Base-by-base conservation (phyloP, 1,140 invertebrate genomes). In the Solenopsis fugax region DNA sequence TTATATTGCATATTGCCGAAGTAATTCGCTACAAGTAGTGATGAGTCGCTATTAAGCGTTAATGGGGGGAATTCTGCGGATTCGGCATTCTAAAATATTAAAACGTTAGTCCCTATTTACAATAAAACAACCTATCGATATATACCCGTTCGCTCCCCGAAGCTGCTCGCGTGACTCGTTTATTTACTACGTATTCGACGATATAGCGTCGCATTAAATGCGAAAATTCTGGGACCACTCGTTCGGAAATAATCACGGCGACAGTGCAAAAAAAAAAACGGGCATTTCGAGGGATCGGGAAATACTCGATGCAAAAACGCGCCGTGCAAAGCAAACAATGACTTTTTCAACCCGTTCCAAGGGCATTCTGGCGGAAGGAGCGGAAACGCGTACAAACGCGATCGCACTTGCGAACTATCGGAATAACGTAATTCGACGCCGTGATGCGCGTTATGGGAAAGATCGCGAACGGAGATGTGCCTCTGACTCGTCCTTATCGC, bases 401-500 rank as follows among this genome's bases (percentile, higher is more conserved):
- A 6, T 60, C 24, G 67, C 24, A 37, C 72, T 60, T 73, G 56
- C 12, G 6, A 6, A 58, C 58, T 72, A 45, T 71, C 67, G 67
- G 64, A 13, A n/a, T 62, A 45, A 45, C n/a, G 45, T 16, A 48
- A 52, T 41, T 34, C 37, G 10, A 82, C 21, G 21, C 29, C 65
- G 45, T 65, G 34, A 69, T 24, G n/a, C n/a, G 34, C 48, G 5
- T 48, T 21, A 29, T 29, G 12, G 1, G 18, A 13, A 13, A 48
- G 64, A 64, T 18, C 48, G 56, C 52, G 48, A 65, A 18, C 41
- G 41, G 4, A 6, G 29, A 81, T 56, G 5, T 4, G 21, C 52
- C 50, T 89, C 90, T 87, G 77, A 89, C 85, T 85, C 82, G 89
- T 87, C 76, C 76, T 89, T 64, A 48, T 69, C 64, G 29, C 37